Conservation (phyloP, 2,113 vertebrate species). For the Anhinga anhinga region DNA sequence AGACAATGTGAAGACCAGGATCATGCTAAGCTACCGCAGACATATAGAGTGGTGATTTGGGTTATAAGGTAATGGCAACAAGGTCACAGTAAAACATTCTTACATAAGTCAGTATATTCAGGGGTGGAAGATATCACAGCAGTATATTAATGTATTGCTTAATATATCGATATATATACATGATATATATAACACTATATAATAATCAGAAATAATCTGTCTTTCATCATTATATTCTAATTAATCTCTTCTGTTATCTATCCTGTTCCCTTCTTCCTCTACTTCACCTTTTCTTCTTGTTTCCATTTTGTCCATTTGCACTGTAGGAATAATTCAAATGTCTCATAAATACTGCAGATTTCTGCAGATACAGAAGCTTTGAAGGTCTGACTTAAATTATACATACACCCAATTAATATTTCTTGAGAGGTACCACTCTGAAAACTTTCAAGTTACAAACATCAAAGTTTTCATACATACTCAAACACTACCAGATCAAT, state of each 20-base stretch:
- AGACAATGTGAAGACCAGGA: not conserved
- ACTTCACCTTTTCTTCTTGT: not conserved
- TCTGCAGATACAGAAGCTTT: not conserved
- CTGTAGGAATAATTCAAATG: not conserved
- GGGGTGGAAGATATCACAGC: not conserved
- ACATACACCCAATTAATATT: not conserved
- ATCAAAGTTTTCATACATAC: not conserved
- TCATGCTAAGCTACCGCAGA: not conserved
- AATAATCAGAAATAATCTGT: not conserved
- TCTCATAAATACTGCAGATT: not conserved
- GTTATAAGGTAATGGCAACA: not conserved
- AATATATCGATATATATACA: not conserved
- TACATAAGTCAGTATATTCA: not conserved
- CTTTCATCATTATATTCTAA: not conserved
- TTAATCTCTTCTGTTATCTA: not conserved
- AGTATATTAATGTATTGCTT: not conserved
- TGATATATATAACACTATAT: not conserved
- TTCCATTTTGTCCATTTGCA: not conserved
- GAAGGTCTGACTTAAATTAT: conserved; percentile 23
- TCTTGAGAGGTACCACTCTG: not conserved
- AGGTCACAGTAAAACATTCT: not conserved
- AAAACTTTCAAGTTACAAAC: not conserved
- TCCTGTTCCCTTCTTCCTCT: not conserved
- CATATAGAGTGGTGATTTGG: not conserved
- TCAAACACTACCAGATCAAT: not conserved